Evolutionary conservation across 2,888 invertebrate genomes (phyloP).

Genomic region (Aromia moschata): DNA sequence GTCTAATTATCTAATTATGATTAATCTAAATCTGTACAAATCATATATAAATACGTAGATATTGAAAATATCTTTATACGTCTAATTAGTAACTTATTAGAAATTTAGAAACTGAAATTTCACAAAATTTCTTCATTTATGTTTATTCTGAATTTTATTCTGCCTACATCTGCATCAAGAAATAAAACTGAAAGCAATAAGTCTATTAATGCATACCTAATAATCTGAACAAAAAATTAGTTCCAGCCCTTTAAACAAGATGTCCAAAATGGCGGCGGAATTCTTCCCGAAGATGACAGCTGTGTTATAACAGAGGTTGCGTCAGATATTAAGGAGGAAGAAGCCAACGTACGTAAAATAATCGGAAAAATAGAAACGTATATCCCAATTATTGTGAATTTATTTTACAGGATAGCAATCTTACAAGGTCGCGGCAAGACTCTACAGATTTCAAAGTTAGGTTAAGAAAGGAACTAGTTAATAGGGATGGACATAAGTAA

Average conservation of each 20-base stretch:
- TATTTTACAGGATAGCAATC: slow-evolving; percentile 53
- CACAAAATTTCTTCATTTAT: too few relatives aligned
- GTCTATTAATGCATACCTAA: too few relatives aligned
- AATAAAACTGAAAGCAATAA: too few relatives aligned
- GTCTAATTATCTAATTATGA: too few relatives aligned
- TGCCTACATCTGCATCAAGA: too few relatives aligned
- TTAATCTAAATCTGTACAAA: too few relatives aligned
- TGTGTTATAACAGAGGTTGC: slow-evolving; percentile 62
- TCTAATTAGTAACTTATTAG: too few relatives aligned
- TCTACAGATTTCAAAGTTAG: slow-evolving; percentile 84
- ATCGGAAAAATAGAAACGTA: neutral
- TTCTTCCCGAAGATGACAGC: slow-evolving; percentile 62
- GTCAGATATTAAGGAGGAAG: slow-evolving; percentile 61
- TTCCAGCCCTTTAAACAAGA: slow-evolving; percentile 60
- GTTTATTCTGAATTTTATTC: too few relatives aligned
- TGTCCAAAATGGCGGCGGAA: slow-evolving; percentile 62
- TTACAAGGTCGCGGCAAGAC: slow-evolving; percentile 71
- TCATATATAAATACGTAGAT: too few relatives aligned
- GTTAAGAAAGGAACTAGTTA: slow-evolving; percentile 84
- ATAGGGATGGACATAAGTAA: slow-evolving; percentile 85
- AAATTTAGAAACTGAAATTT: too few relatives aligned
- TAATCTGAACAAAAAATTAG: too few relatives aligned
- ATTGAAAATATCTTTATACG: too few relatives aligned
- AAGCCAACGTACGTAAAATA: slow-evolving; percentile 54
- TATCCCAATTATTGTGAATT: neutral